Evolutionary conservation across 2,888 invertebrate genomes (phyloP).

Genomic region (Lycaena phlaeas): DNA sequence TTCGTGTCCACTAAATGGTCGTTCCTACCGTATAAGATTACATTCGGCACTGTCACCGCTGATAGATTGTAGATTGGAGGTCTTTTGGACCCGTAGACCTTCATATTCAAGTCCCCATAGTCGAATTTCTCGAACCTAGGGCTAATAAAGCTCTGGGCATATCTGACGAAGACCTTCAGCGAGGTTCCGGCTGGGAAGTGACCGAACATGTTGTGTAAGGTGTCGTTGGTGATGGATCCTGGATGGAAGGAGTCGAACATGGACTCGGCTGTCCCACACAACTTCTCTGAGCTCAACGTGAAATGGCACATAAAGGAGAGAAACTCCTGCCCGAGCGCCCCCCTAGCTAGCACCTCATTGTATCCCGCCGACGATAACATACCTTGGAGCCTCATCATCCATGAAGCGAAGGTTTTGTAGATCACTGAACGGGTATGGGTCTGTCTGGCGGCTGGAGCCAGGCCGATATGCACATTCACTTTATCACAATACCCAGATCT

Average conservation of each 20-base stretch:
- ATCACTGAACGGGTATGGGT: slow-evolving; percentile 43
- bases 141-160: slow-evolving; percentile 37
- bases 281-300: slow-evolving; percentile 23
- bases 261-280: slow-evolving; percentile 28
- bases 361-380: slow-evolving; percentile 26
- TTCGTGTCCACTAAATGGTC: slow-evolving; percentile 74
- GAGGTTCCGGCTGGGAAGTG: slow-evolving; percentile 49
- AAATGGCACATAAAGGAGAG: slow-evolving; percentile 38
- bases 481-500: slow-evolving; percentile 77
- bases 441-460: slow-evolving; percentile 76
- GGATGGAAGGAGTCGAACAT: slow-evolving; percentile 35
- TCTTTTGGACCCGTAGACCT: slow-evolving; percentile 31
- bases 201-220: slow-evolving; percentile 30
- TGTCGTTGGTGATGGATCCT: slow-evolving; percentile 37
- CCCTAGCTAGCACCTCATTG: slow-evolving; percentile 37
- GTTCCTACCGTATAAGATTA: slow-evolving; percentile 41
- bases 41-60: slow-evolving; percentile 35
- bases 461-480: slow-evolving; percentile 69
- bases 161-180: slow-evolving; percentile 37
- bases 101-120: slow-evolving; percentile 37
- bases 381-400: slow-evolving; percentile 24
- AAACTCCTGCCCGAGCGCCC: slow-evolving; percentile 34
- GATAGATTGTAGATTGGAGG: slow-evolving; percentile 42
- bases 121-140: slow-evolving; percentile 41
- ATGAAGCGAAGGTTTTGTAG: slow-evolving; percentile 23